These are phyloP conservation scores for Ommatoiulus sabulosus DNA, from an alignment of 2,888 invertebrate species.

Conservation along the genomic window DNA sequence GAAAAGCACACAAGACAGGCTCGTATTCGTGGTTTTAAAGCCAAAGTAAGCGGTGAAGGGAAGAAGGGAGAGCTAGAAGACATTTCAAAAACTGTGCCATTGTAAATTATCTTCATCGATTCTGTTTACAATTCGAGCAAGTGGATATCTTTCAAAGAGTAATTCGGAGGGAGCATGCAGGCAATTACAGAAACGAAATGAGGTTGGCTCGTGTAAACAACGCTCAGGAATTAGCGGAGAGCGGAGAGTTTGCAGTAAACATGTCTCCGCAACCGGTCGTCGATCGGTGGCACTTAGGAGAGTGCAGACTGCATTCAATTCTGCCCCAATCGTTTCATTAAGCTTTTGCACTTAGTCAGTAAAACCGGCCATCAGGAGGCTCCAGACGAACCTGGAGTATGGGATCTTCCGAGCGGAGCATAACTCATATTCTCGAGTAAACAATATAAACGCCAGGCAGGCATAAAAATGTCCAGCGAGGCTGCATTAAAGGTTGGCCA, in stretches of 20 bases:
- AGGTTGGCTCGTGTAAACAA: background rate
- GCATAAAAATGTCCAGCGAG: conserved; percentile 9
- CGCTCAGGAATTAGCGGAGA: background rate
- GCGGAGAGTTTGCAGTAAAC: background rate
- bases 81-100: background rate
- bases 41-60: background rate
- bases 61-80: background rate
- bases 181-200: background rate
- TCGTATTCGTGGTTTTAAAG: background rate
- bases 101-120: background rate
- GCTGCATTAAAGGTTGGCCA: background rate
- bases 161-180: background rate
- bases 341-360: background rate
- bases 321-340: conserved; percentile 42
- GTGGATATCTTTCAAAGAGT: background rate
- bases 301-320: background rate
- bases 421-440: conserved; percentile 4
- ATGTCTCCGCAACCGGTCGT: background rate
- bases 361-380: background rate
- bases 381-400: background rate
- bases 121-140: background rate
- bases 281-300: conserved; percentile 21
- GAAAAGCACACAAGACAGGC: too few relatives aligned
- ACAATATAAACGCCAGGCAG: conserved; percentile 21
- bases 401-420: background rate